Evolutionary conservation across 2,113 vertebrate species (phyloP).

Genomic region (Xiphophorus couchianus): DNA sequence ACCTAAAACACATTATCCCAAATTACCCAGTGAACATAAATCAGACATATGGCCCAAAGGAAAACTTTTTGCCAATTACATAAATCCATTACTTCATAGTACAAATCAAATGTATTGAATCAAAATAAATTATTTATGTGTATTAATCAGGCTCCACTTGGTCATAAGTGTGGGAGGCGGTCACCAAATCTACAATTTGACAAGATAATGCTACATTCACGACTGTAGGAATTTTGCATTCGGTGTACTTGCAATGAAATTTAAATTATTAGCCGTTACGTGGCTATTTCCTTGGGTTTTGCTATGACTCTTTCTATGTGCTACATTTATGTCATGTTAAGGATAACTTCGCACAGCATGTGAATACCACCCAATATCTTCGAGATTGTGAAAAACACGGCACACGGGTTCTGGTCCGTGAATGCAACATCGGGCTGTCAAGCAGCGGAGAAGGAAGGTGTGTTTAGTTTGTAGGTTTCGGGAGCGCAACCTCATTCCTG

Average conservation of each 20-base stretch:
- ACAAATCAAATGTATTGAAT: background rate
- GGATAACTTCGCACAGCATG: background rate
- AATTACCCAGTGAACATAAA: background rate
- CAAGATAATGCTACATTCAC: slow-evolving; percentile 42
- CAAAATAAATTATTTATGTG: background rate
- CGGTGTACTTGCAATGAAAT: background rate
- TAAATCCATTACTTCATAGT: background rate
- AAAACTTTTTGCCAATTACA: background rate
- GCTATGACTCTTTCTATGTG: background rate
- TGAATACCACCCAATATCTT: background rate
- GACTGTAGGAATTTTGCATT: background rate
- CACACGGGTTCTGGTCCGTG: background rate
- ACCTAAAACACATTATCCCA: background rate
- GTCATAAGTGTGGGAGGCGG: slow-evolving; percentile 26
- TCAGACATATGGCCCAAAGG: background rate
- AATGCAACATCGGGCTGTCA: slow-evolving; percentile 65
- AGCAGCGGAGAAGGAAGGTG: slow-evolving; percentile 62
- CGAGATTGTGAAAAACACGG: background rate
- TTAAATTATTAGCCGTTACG: background rate
- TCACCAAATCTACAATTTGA: slow-evolving; percentile 43
- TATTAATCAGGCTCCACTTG: slow-evolving; percentile 1
- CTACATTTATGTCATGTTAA: background rate
- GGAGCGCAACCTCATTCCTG: slow-evolving; percentile 47
- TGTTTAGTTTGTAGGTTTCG: slow-evolving; percentile 69
- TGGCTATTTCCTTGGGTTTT: background rate